These are phyloP conservation scores for Calephelis perditalis DNA, from an alignment of 2,888 invertebrate species.

Conservation along the genomic window DNA sequence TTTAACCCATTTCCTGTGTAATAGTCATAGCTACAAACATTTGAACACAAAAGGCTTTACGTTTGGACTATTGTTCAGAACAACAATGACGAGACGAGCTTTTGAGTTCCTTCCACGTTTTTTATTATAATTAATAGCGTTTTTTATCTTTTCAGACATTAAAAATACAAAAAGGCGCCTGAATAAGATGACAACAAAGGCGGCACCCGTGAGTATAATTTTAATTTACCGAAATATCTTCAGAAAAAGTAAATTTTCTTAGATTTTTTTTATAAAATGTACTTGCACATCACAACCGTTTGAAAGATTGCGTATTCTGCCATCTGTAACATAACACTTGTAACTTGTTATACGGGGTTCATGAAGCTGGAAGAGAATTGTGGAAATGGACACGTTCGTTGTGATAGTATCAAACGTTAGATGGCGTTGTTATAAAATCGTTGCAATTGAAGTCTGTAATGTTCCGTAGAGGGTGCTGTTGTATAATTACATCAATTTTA, in stretches of 20 bases:
- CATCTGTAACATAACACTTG: conserved; percentile 44
- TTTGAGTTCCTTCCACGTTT: conserved; percentile 21
- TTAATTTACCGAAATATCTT: conserved; percentile 11
- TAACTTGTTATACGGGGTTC: conserved; percentile 4
- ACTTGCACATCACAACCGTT: conserved; percentile 44
- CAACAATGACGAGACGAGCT: conserved; percentile 27
- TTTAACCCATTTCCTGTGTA: conserved; percentile 22
- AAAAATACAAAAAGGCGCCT: conserved; percentile 32
- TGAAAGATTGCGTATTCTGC: conserved; percentile 36
- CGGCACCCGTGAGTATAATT: conserved; percentile 63
- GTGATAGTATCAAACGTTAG: conserved; percentile 22
- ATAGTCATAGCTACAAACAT: conserved; percentile 27
- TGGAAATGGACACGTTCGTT: conserved; percentile 10
- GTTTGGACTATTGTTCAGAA: conserved; percentile 30
- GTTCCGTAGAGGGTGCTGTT: background rate
- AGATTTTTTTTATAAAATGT: conserved; percentile 5
- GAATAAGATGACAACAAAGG: conserved; percentile 50
- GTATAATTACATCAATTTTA: conserved; percentile 1
- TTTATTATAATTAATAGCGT: conserved; percentile 22
- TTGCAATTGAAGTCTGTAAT: background rate
- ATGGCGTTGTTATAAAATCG: conserved; percentile 27
- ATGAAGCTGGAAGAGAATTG: conserved; percentile 32
- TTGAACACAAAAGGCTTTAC: conserved; percentile 28
- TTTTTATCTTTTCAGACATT: conserved; percentile 31
- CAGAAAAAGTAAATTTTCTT: conserved; percentile 14